Base-by-base conservation (phyloP, 2,888 invertebrate genomes). In the Leptothorax acervorum region DNA sequence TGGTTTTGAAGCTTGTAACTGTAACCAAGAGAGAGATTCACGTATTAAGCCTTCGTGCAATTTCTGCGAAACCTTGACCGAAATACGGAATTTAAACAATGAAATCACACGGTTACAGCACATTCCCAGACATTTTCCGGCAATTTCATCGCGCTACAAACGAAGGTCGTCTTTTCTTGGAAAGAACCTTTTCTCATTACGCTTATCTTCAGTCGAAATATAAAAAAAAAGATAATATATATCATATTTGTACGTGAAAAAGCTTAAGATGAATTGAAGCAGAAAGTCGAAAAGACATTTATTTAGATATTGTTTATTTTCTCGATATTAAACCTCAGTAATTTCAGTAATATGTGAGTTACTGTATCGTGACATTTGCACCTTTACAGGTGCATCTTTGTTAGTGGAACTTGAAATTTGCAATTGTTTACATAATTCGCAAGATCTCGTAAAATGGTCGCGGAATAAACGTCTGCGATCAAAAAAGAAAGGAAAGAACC, bases 31-130 rank as follows among this genome's bases (percentile, higher is more conserved):
- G 31, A 18, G 18, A 53, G 12, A 53, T 42, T 53, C n/a, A n/a
- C 31, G 11, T 42, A 28, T 39, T n/a, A 65, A 39, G 51, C 11
- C 42, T 42, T 31, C 8, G 28, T 53, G 75, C 39, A 63, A 66
- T 9, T 60, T 62, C 15, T 68, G 31, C 9, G 18, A 45, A 48
- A 48, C 62, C 23, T 62, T 75, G 62, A 63, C 9, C 55, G 9
- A 68, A 78, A 68, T 78, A 53, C 42, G 15, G 42, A 55, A 39
- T 78, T 78, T 68, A 15, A 68, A 70, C 31, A 57, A 70, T 57
- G n/a, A 68, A n/a, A 57, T 57, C 31, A 68, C 15, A 48, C 6
- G 23, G 28, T 53, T 65, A 11, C 0, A 63, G 31, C n/a, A 51
- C 51, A 48, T 51, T 63, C 42, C 31, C 31, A 42, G 39, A n/a